A percentile compares a stretch with the other conserved stretches of the same genome.
phyloP scores from a whole-genome alignment of 2,113 vertebrate species.

The Plecotus auritus region DNA sequence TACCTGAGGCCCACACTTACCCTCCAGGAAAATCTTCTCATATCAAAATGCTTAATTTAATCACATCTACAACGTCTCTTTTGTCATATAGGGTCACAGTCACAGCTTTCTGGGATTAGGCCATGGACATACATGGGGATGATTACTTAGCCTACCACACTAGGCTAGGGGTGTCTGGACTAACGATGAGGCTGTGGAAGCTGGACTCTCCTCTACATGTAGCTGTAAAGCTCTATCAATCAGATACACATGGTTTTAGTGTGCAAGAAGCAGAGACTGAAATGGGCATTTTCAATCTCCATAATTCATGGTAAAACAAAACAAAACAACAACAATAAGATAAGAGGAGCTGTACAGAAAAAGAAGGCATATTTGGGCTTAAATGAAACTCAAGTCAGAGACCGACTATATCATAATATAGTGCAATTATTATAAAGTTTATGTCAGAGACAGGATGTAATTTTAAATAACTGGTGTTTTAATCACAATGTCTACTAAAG shows the following conservation, averaged over 20 bases:
- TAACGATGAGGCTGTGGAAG: neutral
- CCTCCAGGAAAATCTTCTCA: neutral
- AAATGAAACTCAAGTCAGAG: slow-evolving; percentile 10
- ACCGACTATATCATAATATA: neutral
- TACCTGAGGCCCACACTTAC: neutral
- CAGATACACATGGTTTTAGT: neutral
- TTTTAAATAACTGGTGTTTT: slow-evolving; percentile 50
- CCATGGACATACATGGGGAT: neutral
- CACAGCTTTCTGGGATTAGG: neutral
- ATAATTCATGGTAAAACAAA: neutral
- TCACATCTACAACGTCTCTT: neutral
- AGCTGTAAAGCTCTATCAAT: neutral
- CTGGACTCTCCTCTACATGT: neutral
- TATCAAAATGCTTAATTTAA: neutral
- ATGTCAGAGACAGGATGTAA: slow-evolving; percentile 27
- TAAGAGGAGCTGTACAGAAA: neutral
- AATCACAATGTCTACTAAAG: slow-evolving; percentile 27
- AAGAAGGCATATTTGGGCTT: neutral
- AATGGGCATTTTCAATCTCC: neutral
- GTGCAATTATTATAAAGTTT: neutral
- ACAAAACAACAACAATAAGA: neutral
- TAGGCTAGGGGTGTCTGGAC: neutral
- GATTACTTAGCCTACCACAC: neutral
- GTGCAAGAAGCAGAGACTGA: neutral
- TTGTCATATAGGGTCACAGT: neutral